Base-by-base conservation (phyloP, 2,113 vertebrate species). In the Neolamprologus falcicula region DNA sequence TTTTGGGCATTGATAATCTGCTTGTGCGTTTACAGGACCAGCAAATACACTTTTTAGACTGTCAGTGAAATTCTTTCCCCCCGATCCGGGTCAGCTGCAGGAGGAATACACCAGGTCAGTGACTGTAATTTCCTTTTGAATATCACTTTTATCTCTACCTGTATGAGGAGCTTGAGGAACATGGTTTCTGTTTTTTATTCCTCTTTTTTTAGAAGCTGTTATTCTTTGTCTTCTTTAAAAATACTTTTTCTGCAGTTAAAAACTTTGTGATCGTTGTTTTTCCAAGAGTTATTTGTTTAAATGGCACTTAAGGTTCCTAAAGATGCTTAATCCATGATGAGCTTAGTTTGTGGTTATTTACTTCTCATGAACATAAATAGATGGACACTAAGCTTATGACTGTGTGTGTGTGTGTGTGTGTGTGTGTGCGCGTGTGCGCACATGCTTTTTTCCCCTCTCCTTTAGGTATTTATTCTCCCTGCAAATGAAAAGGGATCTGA, bases 11-110 rank as follows among this genome's bases (percentile, higher is more conserved):
- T 86, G 19, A 89, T 66, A 16, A 68, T 88, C 17, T 71, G n/a
- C 82, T 61, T 26, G 1, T 88, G 5, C 66, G 28, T 87, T 92
- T 6, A 10, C n/a, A 99, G 99, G 97, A 93, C 98, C 98, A 66
- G 97, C 97, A 93, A 98, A 97, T 79, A 94, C 97, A 1, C 57
- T 97, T 50, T 97, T 99, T 90, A 97, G 97, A 73, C 96, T 99
- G 71, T 98, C 98, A 0, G 99, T 99, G 1, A 99, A 99, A 90
- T 99, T 99, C 89, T 99, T 99, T 88, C 98, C 99, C 8, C 98
- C 99, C 3, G 98, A 99, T 82, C 99, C 98, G 0, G 98, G 98
- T 82, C 98, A 99, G 90, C 90, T 99, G 87, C 98, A 99, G 89
- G 99, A 99, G 84, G 99, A 99, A 80, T 98, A 97, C n/a, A 99